Conservation (phyloP, 2,797 vertebrate genomes). For the Anabacerthia variegaticeps region DNA sequence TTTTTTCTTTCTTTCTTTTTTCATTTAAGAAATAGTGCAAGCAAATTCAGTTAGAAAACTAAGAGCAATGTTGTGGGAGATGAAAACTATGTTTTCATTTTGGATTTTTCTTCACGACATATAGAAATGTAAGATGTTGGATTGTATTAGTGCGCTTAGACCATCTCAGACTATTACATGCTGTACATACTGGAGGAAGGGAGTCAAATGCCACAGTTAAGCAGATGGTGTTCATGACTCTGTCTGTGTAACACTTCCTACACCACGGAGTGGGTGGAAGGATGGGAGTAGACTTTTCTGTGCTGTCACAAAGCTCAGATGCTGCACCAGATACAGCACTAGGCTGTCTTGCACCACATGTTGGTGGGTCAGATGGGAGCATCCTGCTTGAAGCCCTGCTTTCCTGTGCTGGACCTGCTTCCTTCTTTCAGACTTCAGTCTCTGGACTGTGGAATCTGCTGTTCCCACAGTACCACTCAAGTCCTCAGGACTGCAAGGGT, state of each 20-base stretch:
- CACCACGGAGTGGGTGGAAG: background rate
- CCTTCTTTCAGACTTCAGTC: background rate
- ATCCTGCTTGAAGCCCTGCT: background rate
- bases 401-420: background rate
- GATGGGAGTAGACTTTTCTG: background rate
- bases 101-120: background rate
- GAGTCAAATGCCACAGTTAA: background rate
- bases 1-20: background rate
- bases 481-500: background rate
- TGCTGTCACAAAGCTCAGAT: background rate
- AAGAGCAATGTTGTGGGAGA: background rate
- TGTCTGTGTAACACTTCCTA: constrained; percentile 42
- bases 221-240: constrained; percentile 54
- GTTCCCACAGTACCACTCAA: background rate
- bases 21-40: background rate
- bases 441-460: background rate
- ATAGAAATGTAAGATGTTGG: background rate
- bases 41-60: background rate
- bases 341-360: background rate
- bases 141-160: background rate
- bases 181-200: background rate
- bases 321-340: background rate
- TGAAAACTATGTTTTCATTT: background rate
- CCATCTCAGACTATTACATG: background rate
- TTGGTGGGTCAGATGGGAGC: background rate